Percentiles rank a stretch among this genome's conserved stretches.
These are phyloP conservation scores for Neodontobutis hainanensis DNA, from an alignment of 2,113 vertebrate genomes.

Conservation along the genomic window DNA sequence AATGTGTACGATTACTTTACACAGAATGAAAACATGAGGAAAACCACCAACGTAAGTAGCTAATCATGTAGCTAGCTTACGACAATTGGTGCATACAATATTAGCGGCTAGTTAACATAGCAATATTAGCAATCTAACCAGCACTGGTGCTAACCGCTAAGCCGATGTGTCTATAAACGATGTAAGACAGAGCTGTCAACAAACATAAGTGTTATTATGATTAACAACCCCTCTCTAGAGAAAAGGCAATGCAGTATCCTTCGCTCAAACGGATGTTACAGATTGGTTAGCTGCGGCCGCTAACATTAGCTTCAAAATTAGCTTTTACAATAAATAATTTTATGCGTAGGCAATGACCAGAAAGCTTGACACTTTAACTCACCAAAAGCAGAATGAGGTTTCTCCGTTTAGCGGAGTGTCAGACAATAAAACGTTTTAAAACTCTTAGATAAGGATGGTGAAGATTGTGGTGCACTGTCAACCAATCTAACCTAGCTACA, in stretches of 20 bases:
- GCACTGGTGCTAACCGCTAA: neutral
- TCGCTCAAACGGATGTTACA: neutral
- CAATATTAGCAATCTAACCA: neutral
- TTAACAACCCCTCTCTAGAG: accelerated
- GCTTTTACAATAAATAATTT: neutral
- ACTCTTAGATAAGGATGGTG: conserved; percentile 2
- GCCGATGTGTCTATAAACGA: neutral
- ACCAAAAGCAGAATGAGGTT: conserved; percentile 39
- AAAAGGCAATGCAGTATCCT: accelerated
- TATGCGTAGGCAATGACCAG: neutral
- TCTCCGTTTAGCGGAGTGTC: conserved; percentile 27
- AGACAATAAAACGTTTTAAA: conserved; percentile 16
- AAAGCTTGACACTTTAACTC: conserved; percentile 18
- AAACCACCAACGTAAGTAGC: neutral
- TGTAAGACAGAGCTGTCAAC: neutral
- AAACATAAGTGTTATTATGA: neutral
- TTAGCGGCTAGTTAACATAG: conserved; percentile 26
- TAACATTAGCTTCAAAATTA: conserved; percentile 12
- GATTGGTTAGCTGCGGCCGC: conserved; percentile 4
- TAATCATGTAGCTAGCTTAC: conserved; percentile 9
- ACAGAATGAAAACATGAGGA: neutral
- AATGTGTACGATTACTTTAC: too few relatives aligned
- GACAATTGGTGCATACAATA: conserved; percentile 24
- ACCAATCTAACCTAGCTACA: neutral
- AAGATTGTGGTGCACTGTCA: neutral